phyloP scores from a whole-genome alignment of 2,113 vertebrate genomes.

The Brienomyrus brachyistius region DNA sequence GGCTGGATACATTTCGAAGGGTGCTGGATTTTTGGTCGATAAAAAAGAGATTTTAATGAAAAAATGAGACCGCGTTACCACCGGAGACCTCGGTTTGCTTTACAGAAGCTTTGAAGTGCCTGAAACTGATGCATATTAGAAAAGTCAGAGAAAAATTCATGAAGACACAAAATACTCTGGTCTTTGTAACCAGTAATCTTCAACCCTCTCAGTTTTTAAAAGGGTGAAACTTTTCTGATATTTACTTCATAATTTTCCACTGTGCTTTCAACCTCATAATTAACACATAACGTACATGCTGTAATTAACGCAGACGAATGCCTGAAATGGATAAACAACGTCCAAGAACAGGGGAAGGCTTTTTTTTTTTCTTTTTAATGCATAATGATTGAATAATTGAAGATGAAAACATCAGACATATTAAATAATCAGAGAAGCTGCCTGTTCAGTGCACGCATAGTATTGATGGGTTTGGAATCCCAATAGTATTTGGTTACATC shows the following conservation, averaged over 20 bases:
- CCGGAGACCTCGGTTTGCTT: neutral
- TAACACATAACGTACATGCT: slow-evolving; percentile 24
- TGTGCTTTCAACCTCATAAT: slow-evolving; percentile 28
- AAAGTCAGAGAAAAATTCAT: neutral
- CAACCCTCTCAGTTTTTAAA: neutral
- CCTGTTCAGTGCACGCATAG: neutral
- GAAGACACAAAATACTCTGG: neutral
- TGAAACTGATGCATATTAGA: neutral
- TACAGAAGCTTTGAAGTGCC: neutral
- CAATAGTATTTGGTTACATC: neutral
- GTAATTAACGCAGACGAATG: slow-evolving; percentile 38
- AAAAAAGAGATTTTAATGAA: neutral
- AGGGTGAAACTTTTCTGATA: neutral
- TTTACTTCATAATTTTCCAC: neutral
- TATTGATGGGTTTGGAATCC: neutral
- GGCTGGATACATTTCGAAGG: neutral
- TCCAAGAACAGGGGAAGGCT: slow-evolving; percentile 20
- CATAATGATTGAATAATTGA: slow-evolving; percentile 1
- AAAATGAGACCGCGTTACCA: neutral
- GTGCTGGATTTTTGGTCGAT: neutral
- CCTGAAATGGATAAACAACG: slow-evolving; percentile 30
- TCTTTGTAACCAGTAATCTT: neutral
- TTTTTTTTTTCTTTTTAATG: neutral
- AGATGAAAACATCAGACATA: neutral
- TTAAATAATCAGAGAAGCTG: neutral